Percentiles rank a stretch among this genome's conserved stretches.
phyloP scores from a whole-genome alignment of 2,797 vertebrate species.

The Scolopax bukidnonensis region DNA sequence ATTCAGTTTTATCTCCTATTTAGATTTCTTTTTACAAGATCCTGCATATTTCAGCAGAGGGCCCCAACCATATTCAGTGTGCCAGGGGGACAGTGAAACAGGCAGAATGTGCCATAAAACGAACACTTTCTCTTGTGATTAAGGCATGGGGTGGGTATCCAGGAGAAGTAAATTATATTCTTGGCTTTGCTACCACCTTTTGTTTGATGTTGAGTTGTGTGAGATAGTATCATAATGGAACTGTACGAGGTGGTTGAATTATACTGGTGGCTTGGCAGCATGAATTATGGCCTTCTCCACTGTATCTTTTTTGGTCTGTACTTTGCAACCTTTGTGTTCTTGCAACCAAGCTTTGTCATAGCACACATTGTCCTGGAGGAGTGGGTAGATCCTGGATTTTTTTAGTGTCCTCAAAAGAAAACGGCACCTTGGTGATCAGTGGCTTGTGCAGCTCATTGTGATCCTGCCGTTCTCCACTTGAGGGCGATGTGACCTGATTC shows the following conservation, averaged over 20 bases:
- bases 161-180: slow-evolving; percentile 4
- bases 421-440: accelerated
- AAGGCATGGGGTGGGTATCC: background rate
- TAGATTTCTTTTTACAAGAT: slow-evolving; percentile 23
- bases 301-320: background rate
- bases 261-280: background rate
- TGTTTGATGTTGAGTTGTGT: slow-evolving; percentile 41
- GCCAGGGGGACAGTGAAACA: background rate
- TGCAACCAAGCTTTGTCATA: background rate
- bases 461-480: slow-evolving; percentile 20
- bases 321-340: slow-evolving; percentile 3
- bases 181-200: slow-evolving; percentile 46
- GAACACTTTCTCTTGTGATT: slow-evolving; percentile 3
- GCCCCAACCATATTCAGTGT: background rate
- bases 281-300: background rate
- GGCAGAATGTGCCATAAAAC: background rate
- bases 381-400: background rate
- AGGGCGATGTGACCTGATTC: slow-evolving; percentile 38
- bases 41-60: background rate
- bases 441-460: background rate
- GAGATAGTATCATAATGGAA: slow-evolving; percentile 50
- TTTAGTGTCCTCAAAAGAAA: background rate
- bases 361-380: background rate
- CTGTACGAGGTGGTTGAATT: background rate
- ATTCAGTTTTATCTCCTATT: slow-evolving; percentile 10